Evolutionary conservation across 2,888 invertebrate genomes (phyloP).

Genomic region (Scaptomyza cyrtandrae): DNA sequence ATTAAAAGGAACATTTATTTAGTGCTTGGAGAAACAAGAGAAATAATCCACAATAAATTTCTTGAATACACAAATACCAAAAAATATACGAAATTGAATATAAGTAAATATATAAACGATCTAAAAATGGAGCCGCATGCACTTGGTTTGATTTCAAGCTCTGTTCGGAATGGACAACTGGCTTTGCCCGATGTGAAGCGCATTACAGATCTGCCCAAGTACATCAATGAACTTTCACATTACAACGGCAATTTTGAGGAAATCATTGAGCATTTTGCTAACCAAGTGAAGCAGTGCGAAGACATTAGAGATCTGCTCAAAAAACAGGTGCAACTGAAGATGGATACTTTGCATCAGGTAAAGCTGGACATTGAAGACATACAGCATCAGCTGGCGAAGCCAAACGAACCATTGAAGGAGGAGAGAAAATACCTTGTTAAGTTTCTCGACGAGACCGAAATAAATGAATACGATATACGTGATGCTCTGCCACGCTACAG

Average conservation of each 20-base stretch:
- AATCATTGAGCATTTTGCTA: constrained; percentile 1
- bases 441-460: constrained; percentile 51
- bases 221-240: constrained; percentile 28
- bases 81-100: not conserved
- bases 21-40: not conserved
- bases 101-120: not conserved
- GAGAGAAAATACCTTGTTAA: constrained; percentile 25
- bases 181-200: constrained; percentile 42
- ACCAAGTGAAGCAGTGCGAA: constrained; percentile 35
- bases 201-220: constrained; percentile 37
- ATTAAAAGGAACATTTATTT: not conserved
- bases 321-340: constrained; percentile 30
- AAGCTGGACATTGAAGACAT: constrained; percentile 47
- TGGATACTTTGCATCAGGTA: constrained; percentile 28
- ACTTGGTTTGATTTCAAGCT: not conserved
- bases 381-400: constrained; percentile 19
- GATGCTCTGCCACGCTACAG: constrained; percentile 39
- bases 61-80: not conserved
- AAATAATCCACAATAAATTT: not conserved
- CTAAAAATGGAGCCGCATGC: constrained; percentile 11
- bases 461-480: constrained; percentile 24
- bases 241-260: constrained; percentile 18
- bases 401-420: not conserved
- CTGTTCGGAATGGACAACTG: not conserved
- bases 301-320: constrained; percentile 19